These are phyloP conservation scores for Pollenia amentaria DNA, from an alignment of 2,888 invertebrate species.

Conservation along the genomic window DNA sequence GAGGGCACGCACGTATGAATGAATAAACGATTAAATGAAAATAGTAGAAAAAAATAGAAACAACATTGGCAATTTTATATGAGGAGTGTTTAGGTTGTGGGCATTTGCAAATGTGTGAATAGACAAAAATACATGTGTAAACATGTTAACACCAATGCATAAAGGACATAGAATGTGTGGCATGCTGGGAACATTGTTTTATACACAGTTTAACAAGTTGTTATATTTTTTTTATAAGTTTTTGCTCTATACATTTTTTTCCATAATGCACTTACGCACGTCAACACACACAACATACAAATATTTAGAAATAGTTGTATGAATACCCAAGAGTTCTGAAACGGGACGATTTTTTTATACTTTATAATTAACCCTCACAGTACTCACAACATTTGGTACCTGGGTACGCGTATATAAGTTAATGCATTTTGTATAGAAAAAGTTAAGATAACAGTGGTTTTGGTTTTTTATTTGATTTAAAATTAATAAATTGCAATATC, in stretches of 20 bases:
- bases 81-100: slow-evolving; percentile 17
- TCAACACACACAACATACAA: neutral
- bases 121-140: slow-evolving; percentile 65
- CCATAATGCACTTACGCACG: slow-evolving; percentile 35
- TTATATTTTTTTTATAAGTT: slow-evolving; percentile 15
- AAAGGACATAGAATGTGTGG: slow-evolving; percentile 72
- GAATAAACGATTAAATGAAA: slow-evolving; percentile 66
- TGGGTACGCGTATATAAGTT: no score
- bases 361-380: no score
- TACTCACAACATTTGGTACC: no score
- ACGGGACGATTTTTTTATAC: no score
- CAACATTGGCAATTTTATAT: slow-evolving; percentile 14
- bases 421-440: no score
- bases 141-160: slow-evolving; percentile 69
- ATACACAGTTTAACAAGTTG: slow-evolving; percentile 63
- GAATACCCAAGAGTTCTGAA: no score
- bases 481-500: no score
- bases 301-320: neutral
- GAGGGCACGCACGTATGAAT: slow-evolving; percentile 64
- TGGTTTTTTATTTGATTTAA: no score
- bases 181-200: slow-evolving; percentile 58
- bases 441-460: no score
- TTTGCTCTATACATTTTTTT: slow-evolving; percentile 6
- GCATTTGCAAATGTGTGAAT: slow-evolving; percentile 59
- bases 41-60: slow-evolving; percentile 38